Base-by-base conservation (phyloP, 1,140 invertebrate genomes). In the Drosophila prosaltans region DNA sequence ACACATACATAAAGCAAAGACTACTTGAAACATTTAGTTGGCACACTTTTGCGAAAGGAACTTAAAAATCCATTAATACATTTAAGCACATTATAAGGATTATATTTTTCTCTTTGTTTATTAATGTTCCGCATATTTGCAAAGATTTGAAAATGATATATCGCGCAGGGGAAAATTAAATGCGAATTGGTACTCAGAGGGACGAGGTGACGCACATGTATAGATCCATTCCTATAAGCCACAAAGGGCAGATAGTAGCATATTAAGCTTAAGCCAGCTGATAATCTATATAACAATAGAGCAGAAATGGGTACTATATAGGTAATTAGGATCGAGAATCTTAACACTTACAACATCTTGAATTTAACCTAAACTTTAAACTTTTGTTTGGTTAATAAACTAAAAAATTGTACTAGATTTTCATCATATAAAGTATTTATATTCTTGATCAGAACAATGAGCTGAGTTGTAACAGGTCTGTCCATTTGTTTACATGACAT, bases 231-330 rank as follows among this genome's bases (percentile, higher is more conserved):
- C 1, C 1, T 11, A 7, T 0, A 1, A n/a, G 8, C 40, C 0
- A 2, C 0, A n/a, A 40, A 51, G n/a, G 70, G 55, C 45, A 24
- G 65, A 26, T 77, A 77, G 7, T 69, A 73, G 26, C 74, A 77
- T 2, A 77, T 60, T 10, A 77, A 9, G 39, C 71, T 73, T 0
- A 60, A 28, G 0, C 70, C 70, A 41, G 60, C 0, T 0, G 0
- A 0, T 36, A 77, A 63, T 8, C 71, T 8, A 41, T 10, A 28
- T 10, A 28, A 9, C 11, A 9, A 16, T 30, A 16, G 16, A 16
- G 28, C 4, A 9, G 16, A 11, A 48, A 1, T 7, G 2, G 0
- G 2, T 10, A 11, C 10, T 4, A 26, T 45, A 4, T 8, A 16
- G 4, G 11, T 21, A n/a, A 45, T 45, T n/a, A 21, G 6, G 3